Percentiles rank a stretch among this genome's conserved stretches.
Conservation (phyloP, 53 echinoderm and acorn worm genomes). For the Crossaster papposus region DNA sequence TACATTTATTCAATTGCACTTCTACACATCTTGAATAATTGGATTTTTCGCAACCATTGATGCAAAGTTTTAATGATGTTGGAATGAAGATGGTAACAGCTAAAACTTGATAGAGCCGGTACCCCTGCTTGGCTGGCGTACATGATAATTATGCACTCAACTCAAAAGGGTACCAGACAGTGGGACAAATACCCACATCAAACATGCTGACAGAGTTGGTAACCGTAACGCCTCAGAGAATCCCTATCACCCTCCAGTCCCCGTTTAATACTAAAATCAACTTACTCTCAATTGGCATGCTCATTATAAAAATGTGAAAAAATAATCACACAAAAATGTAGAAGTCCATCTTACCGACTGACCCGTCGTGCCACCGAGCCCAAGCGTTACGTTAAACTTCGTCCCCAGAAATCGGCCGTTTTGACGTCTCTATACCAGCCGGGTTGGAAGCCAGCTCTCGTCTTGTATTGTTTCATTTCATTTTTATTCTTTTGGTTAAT, state of each 20-base stretch:
- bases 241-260: not conserved
- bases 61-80: no score
- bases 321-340: slow-evolving; percentile 36
- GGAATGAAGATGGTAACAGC: no score
- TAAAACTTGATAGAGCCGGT: no score
- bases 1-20: no score
- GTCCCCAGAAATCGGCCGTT: slow-evolving; percentile 9
- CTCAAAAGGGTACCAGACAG: no score
- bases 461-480: not conserved
- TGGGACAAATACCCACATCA: no score
- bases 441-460: not conserved
- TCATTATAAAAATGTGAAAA: not conserved
- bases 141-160: no score
- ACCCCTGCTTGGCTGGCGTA: no score
- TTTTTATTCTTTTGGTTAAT: slow-evolving; percentile 24
- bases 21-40: no score
- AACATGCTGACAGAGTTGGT: no score
- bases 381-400: not conserved
- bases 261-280: not conserved
- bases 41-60: no score
- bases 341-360: slow-evolving; percentile 44
- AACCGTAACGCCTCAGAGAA: not conserved
- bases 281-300: not conserved
- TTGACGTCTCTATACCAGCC: not conserved
- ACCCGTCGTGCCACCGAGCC: slow-evolving; percentile 1